These are phyloP conservation scores for Cosmorhoe ocellata DNA, from an alignment of 2,888 invertebrate species.

Conservation along the genomic window DNA sequence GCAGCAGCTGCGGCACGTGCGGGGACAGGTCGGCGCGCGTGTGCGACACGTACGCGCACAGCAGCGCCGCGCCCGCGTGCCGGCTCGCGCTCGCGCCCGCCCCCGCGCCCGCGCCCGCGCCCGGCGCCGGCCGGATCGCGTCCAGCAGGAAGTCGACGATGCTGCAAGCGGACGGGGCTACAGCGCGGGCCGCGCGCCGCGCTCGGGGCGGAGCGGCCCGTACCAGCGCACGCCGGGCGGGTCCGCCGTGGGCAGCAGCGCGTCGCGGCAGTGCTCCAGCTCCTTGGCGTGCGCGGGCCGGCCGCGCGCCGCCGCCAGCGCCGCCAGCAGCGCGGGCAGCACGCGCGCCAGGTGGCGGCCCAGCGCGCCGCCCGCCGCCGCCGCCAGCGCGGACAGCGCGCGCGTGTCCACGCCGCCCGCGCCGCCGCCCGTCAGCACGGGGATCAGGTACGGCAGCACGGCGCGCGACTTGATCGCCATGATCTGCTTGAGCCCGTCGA, in stretches of 20 bases:
- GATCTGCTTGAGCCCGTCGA: conserved; percentile 97
- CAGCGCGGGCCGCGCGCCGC: too few species aligned
- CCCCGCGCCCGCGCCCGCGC: conserved; percentile 86
- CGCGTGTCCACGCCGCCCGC: conserved; percentile 47
- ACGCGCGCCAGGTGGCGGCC: conserved; percentile 95
- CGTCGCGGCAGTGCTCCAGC: conserved; percentile 95
- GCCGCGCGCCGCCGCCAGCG: conserved; percentile 87
- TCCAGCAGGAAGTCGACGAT: conserved; percentile 53
- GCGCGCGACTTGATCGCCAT: conserved; percentile 98
- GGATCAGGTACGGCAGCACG: conserved; percentile 97
- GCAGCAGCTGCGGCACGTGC: conserved; percentile 93
- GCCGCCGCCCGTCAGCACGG: conserved; percentile 88
- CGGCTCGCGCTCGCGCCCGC: conserved; percentile 76
- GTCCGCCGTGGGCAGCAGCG: conserved; percentile 94
- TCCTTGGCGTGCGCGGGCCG: conserved; percentile 86
- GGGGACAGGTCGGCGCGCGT: conserved; percentile 93
- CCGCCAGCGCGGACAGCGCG: conserved; percentile 92
- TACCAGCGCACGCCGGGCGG: conserved; percentile 87
- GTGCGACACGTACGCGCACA: conserved; percentile 95
- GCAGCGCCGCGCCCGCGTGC: conserved; percentile 91
- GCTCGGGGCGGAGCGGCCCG: background rate
- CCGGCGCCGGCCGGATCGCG: conserved; percentile 57
- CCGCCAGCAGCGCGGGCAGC: conserved; percentile 92
- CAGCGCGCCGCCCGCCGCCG: conserved; percentile 96
- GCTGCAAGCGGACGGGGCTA: conserved; percentile 33